A percentile compares a stretch with the other conserved stretches of the same genome.
These are phyloP conservation scores for Chaetodon trifasciatus DNA, from an alignment of 2,797 vertebrate species.

Conservation along the genomic window DNA sequence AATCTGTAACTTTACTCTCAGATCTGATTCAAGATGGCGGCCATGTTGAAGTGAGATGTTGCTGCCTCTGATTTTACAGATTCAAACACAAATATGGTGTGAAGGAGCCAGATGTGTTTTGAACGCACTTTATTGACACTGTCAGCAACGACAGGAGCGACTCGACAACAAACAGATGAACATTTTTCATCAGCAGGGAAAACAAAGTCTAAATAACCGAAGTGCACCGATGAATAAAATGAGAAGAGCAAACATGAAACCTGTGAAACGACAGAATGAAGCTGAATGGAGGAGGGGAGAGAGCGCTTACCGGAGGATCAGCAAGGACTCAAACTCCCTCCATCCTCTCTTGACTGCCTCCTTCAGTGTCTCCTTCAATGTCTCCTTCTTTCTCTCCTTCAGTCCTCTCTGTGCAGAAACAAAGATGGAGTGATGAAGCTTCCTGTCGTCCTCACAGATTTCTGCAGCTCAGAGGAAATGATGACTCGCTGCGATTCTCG, in stretches of 20 bases:
- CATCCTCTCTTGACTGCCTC: conserved; percentile 37
- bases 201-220: not conserved
- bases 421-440: conserved; percentile 58
- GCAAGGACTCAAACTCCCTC: conserved; percentile 44
- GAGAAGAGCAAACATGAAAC: not conserved
- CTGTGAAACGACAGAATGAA: not conserved
- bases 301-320: conserved; percentile 61
- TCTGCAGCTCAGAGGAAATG: conserved; percentile 38
- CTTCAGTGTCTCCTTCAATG: conserved; percentile 9
- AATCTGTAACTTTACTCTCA: conserved; percentile 1
- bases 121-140: conserved; percentile 36
- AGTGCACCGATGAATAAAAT: conserved; percentile 6
- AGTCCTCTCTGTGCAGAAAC: conserved; percentile 27
- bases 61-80: conserved; percentile 13
- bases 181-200: not conserved
- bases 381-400: not conserved
- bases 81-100: conserved; percentile 11
- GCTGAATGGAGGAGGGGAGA: conserved; percentile 2
- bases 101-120: conserved; percentile 38
- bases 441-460: conserved; percentile 43
- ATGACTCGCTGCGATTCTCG: conserved; percentile 20
- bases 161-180: not conserved
- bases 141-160: not conserved
- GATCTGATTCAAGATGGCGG: conserved; percentile 44
- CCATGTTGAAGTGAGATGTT: conserved; percentile 24